Percentiles rank a stretch among this genome's conserved stretches.
Evolutionary conservation across 2,113 vertebrate genomes (phyloP).

Genomic region (Xyliphius kryptos): DNA sequence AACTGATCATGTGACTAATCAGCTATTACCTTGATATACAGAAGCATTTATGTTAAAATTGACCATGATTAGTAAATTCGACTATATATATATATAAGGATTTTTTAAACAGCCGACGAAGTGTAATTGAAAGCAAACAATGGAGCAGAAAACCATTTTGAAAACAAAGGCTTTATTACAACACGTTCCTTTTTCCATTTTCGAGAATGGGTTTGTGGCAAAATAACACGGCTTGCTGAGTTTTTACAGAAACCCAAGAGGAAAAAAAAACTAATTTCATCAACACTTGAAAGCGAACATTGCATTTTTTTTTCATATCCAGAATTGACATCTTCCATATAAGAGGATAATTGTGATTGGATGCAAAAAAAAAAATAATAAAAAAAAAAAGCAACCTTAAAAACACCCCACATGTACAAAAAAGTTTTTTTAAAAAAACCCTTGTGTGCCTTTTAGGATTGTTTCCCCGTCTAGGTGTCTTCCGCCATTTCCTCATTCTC

Average conservation of each 20-base stretch:
- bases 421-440: constrained; percentile 33
- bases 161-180: constrained; percentile 72
- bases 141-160: constrained; percentile 41
- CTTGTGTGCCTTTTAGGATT: constrained; percentile 46
- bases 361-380: too few relatives aligned
- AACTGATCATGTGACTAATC: too few relatives aligned
- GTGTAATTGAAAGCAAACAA: too few relatives aligned
- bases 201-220: constrained; percentile 64
- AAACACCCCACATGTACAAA: too few relatives aligned
- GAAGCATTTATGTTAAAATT: too few relatives aligned
- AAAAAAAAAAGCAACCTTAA: too few relatives aligned
- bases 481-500: constrained; percentile 46
- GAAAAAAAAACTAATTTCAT: constrained; percentile 45
- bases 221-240: constrained; percentile 57
- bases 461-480: constrained; percentile 52
- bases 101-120: too few relatives aligned
- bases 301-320: constrained; percentile 45
- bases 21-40: too few relatives aligned
- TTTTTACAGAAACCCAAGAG: constrained; percentile 52
- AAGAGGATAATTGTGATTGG: too few relatives aligned
- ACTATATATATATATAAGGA: too few relatives aligned
- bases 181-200: constrained; percentile 64
- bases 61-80: too few relatives aligned
- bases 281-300: constrained; percentile 51
- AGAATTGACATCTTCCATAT: constrained; percentile 32